Conservation (phyloP, 2,888 invertebrate species). For the Euproctis similis region DNA sequence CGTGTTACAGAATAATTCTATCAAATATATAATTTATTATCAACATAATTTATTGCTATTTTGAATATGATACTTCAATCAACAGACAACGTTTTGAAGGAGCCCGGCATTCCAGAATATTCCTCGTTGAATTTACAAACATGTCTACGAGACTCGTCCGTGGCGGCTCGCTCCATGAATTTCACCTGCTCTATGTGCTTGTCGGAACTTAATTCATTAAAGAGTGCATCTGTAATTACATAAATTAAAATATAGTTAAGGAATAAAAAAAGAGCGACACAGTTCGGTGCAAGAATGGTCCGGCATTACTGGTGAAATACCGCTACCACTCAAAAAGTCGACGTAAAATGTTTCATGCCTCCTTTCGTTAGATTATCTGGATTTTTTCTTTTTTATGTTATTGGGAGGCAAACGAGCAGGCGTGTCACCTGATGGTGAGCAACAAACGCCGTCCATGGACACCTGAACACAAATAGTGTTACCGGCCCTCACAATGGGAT, state of each 20-base stretch:
- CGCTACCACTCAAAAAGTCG: too few species aligned
- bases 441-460: too few species aligned
- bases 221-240: conserved; percentile 10
- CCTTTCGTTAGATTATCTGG: too few species aligned
- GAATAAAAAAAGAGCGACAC: background rate
- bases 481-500: too few species aligned
- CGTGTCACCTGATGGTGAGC: too few species aligned
- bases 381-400: too few species aligned
- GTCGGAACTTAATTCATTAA: conserved; percentile 16
- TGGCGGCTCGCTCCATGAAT: conserved; percentile 17
- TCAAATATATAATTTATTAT: background rate
- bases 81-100: conserved; percentile 21
- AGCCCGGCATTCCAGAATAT: conserved; percentile 25
- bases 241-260: background rate
- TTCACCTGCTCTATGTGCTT: conserved; percentile 16
- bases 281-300: too few species aligned
- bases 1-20: too few species aligned
- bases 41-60: background rate
- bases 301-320: too few species aligned
- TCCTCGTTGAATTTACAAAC: conserved; percentile 19
- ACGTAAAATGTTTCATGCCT: too few species aligned
- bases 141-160: conserved; percentile 11
- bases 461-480: too few species aligned
- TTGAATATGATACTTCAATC: conserved; percentile 9
- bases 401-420: too few species aligned